These are phyloP conservation scores for Drosophila helvetica DNA, from an alignment of 2,888 invertebrate species.

Conservation along the genomic window DNA sequence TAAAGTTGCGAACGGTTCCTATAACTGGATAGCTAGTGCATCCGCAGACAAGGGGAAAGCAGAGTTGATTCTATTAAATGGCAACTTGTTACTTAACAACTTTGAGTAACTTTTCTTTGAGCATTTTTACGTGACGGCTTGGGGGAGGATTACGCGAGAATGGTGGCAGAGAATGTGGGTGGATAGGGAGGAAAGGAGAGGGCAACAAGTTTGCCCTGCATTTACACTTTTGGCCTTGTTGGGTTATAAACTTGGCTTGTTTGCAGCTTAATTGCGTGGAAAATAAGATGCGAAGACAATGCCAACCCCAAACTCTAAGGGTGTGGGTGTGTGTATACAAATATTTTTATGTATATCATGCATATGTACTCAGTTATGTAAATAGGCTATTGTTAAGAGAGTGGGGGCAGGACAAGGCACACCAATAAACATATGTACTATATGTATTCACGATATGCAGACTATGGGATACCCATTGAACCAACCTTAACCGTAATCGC, in stretches of 20 bases:
- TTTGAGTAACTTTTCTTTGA: slow-evolving; percentile 22
- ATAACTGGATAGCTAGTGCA: too few relatives aligned
- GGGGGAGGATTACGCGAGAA: neutral
- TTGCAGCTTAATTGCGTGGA: slow-evolving; percentile 70
- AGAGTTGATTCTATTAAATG: slow-evolving; percentile 46
- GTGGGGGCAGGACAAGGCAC: slow-evolving; percentile 37
- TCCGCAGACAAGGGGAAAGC: neutral
- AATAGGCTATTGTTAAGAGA: slow-evolving; percentile 51
- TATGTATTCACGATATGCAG: neutral
- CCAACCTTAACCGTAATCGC: too few relatives aligned
- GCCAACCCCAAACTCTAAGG: slow-evolving; percentile 30
- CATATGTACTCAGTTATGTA: slow-evolving; percentile 19
- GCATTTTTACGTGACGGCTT: neutral
- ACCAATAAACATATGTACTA: neutral
- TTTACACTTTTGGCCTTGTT: slow-evolving; percentile 52
- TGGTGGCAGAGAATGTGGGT: neutral
- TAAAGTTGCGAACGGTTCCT: slow-evolving; percentile 1
- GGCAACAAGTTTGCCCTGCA: slow-evolving; percentile 71
- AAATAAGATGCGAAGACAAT: slow-evolving; percentile 43
- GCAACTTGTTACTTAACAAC: slow-evolving; percentile 60
- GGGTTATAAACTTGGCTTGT: slow-evolving; percentile 58
- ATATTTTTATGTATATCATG: neutral
- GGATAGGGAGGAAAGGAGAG: slow-evolving; percentile 24
- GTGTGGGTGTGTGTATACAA: slow-evolving; percentile 2
- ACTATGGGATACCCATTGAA: neutral